Percentiles rank a stretch among this genome's conserved stretches.
Evolutionary conservation across 2,888 invertebrate species (phyloP).

Genomic region (Tipula unca): DNA sequence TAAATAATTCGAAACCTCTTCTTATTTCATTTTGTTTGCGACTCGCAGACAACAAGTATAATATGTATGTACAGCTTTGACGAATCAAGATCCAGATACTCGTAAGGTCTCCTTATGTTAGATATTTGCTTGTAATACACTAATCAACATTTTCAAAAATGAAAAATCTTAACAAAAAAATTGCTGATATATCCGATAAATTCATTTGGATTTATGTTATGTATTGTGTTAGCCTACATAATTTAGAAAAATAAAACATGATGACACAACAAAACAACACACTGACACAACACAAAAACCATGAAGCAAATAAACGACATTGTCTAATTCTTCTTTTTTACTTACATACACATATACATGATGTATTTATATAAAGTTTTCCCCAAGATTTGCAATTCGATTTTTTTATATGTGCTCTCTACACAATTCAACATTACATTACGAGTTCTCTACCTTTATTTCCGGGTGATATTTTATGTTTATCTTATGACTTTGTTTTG

Average conservation of each 20-base stretch:
- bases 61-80: neutral
- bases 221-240: neutral
- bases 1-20: neutral
- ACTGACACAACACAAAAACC: neutral
- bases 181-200: neutral
- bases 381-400: neutral
- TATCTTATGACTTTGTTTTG: neutral
- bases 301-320: neutral
- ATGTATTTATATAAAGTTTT: too few species aligned
- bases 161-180: neutral
- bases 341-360: neutral
- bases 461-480: conserved; percentile 14
- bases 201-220: neutral
- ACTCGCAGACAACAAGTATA: too few species aligned
- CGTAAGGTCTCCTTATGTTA: neutral
- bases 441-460: neutral
- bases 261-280: neutral
- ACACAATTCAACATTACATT: neutral
- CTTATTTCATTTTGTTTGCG: neutral
- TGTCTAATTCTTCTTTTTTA: neutral
- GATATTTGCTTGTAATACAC: neutral
- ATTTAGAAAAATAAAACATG: neutral
- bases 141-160: neutral
- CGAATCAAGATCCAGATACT: neutral
- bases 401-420: neutral